phyloP scores from a whole-genome alignment of 2,797 vertebrate species.

The Eulemur albifrons region DNA sequence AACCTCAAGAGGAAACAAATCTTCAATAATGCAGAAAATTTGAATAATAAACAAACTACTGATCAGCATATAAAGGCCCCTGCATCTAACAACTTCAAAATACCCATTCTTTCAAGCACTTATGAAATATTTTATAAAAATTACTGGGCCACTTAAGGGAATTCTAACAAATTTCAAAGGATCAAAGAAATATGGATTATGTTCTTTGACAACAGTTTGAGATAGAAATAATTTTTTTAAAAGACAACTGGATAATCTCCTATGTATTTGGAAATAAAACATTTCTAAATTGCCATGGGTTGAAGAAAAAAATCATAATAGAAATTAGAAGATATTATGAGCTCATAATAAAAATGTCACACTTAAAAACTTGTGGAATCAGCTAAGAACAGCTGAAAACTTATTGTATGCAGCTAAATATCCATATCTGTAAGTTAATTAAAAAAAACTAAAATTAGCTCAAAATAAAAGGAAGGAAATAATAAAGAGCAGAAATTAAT shows the following conservation, averaged over 20 bases:
- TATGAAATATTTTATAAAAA: not conserved
- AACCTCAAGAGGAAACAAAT: not conserved
- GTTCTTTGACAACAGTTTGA: not conserved
- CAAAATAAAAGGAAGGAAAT: not conserved
- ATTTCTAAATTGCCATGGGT: not conserved
- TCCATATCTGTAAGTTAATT: not conserved
- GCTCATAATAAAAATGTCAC: not conserved
- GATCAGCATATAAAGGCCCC: not conserved
- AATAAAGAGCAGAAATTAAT: not conserved
- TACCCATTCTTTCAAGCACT: not conserved
- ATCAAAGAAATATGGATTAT: not conserved
- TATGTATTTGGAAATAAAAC: not conserved
- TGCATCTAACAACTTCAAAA: not conserved
- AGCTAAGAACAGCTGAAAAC: not conserved
- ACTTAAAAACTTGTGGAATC: not conserved
- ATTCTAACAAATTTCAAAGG: not conserved
- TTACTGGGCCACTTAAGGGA: not conserved
- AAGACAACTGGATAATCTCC: not conserved
- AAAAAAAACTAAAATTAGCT: not conserved
- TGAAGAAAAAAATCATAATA: not conserved
- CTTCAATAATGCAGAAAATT: not conserved
- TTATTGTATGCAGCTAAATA: not conserved
- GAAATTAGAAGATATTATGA: conserved; percentile 12
- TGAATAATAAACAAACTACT: not conserved
- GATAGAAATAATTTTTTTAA: not conserved